phyloP scores from a whole-genome alignment of 2,888 invertebrate species.

The Folsomia candida region DNA sequence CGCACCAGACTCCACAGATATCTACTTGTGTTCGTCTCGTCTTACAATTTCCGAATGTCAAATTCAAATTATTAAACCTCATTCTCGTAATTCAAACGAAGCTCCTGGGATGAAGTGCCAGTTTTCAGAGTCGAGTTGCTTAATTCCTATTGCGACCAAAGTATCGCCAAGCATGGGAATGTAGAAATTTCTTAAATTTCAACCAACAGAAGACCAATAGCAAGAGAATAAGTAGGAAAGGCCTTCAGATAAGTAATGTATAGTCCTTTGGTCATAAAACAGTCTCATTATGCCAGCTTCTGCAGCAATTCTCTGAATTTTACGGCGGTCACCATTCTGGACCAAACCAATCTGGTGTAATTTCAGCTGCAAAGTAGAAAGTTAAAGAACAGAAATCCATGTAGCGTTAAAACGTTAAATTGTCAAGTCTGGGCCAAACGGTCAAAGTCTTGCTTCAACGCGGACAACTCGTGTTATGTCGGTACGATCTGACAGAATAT shows the following conservation, averaged over 20 bases:
- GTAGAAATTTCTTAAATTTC: not conserved
- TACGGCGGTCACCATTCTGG: slow-evolving; percentile 4
- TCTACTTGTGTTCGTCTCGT: too few relatives aligned
- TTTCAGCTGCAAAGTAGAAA: too few relatives aligned
- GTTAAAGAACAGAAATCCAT: not conserved
- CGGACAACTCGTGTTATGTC: too few relatives aligned
- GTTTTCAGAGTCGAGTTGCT: too few relatives aligned
- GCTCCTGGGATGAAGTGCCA: too few relatives aligned
- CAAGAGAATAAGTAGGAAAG: not conserved
- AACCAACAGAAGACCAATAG: not conserved
- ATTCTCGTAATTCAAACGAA: not conserved
- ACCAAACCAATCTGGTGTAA: not conserved
- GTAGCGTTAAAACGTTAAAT: not conserved
- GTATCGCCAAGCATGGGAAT: not conserved
- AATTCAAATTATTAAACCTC: not conserved
- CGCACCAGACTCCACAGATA: not conserved
- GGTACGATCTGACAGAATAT: too few relatives aligned
- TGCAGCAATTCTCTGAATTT: slow-evolving; percentile 9
- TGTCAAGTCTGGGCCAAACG: too few relatives aligned
- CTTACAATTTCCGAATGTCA: not conserved
- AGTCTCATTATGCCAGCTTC: slow-evolving; percentile 19
- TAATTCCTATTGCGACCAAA: not conserved
- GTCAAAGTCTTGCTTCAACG: too few relatives aligned
- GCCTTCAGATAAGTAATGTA: slow-evolving; percentile 8
- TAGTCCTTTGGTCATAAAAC: slow-evolving; percentile 7